Percentiles rank a stretch among this genome's conserved stretches.
Conservation (phyloP, 2,888 invertebrate genomes). For the Plusia festucae region DNA sequence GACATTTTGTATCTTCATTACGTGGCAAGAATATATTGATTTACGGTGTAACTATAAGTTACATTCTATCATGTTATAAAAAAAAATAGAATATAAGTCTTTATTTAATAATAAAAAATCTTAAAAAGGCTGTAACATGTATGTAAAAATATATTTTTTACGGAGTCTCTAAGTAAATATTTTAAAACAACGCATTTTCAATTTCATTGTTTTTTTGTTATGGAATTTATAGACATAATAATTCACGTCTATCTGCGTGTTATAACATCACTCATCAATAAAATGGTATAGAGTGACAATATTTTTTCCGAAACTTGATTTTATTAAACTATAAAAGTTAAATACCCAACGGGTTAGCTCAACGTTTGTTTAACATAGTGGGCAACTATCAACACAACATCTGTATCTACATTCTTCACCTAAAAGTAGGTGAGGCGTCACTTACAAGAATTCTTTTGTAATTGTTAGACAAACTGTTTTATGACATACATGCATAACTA, state of each 20-base stretch:
- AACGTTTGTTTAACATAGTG: conserved; percentile 45
- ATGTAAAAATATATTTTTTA: no score
- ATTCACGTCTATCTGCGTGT: not conserved
- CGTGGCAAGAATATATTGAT: conserved; percentile 24
- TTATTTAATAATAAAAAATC: no score
- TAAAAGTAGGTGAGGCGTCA: conserved; percentile 52
- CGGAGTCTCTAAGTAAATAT: no score
- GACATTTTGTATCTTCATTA: conserved; percentile 36
- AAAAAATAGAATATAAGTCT: no score
- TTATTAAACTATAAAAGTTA: conserved; percentile 25
- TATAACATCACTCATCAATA: not conserved
- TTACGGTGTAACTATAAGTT: conserved; percentile 11
- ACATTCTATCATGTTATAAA: no score
- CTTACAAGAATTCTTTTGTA: conserved; percentile 60
- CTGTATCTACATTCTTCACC: conserved; percentile 52
- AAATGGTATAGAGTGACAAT: conserved; percentile 10
- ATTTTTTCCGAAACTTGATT: conserved; percentile 21
- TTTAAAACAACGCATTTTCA: not conserved
- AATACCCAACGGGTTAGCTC: conserved; percentile 25
- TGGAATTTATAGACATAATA: conserved; percentile 1
- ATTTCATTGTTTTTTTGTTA: not conserved
- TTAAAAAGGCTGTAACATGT: no score
- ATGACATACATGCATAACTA: conserved; percentile 32
- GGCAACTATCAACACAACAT: conserved; percentile 40
- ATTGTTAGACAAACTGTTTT: conserved; percentile 49